Evolutionary conservation across 2,113 vertebrate genomes (phyloP), one percentile per base, ranked within the genome.

Genomic region (Larimichthys crocea): DNA sequence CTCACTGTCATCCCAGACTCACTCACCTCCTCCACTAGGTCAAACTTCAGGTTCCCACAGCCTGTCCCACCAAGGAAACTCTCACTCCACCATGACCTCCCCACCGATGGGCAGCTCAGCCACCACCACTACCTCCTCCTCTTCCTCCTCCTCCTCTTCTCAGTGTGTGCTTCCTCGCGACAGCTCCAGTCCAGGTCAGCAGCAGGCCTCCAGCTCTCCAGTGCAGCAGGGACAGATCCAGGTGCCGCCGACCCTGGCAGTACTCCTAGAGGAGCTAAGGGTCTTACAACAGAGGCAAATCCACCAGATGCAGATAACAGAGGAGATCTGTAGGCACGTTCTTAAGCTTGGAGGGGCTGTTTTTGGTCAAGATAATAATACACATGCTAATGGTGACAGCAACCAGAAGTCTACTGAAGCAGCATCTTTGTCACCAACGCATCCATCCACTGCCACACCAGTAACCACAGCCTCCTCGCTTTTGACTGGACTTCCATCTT

Each of bases 231-330:
- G 87, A 17, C 91, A 91, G 59, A 82, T 93, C 24, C 93, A 84
- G 79, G 92, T 94, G 70, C 89, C 92, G 3, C 94, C 88, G 7
- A 94, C 83, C 63, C 93, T 98, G 77, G 96, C 97, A 0, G 93
- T 98, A 12, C 96, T 98, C 22, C 79, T 98, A 67, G 97, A 98
- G 87, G 97, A 98, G 88, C 96, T 98, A 3, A 91, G 96, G 20
- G 95, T 98, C 70, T 88, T 98, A 61, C 97, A 98, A 87, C 97
- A 98, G 90, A 93, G 97, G 44, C 97, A 98, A 86, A 97, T 98
- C 74, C 96, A 97, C 86, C 97, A 98, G 92, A 97, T 98, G 97
- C 97, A 98, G 89, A 97, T 98, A 93, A 98, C 97, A 0, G 97
- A 98, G 84, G 96, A 98, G 89, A 98, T 98, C 74, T 98, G 97